Conservation (phyloP, 2,888 invertebrate genomes). For the Invenusta paracnida region DNA sequence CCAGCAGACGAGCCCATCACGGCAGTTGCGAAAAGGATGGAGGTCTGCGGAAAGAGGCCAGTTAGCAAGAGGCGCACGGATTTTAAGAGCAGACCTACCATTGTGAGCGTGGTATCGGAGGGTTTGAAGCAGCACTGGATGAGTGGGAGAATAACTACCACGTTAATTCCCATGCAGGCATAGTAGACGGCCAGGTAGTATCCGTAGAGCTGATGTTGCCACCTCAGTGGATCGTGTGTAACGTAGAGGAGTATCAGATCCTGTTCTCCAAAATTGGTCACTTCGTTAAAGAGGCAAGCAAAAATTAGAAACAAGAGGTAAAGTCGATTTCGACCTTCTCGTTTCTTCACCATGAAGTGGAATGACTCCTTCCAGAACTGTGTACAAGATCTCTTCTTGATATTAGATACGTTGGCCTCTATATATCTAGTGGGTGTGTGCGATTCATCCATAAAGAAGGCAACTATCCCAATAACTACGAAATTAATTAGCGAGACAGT, state of each 20-base stretch:
- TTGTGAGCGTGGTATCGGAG: slow-evolving; percentile 52
- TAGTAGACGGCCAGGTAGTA: slow-evolving; percentile 58
- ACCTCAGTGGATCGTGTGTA: slow-evolving; percentile 53
- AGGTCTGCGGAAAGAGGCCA: slow-evolving; percentile 50
- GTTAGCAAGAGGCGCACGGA: slow-evolving; percentile 50
- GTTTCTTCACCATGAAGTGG: neutral
- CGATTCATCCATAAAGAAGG: slow-evolving; percentile 34
- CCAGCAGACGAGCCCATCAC: slow-evolving; percentile 51
- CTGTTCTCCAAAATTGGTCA: slow-evolving; percentile 57
- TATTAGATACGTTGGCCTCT: neutral
- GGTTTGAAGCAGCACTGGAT: slow-evolving; percentile 50
- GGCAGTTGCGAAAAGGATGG: slow-evolving; percentile 56
- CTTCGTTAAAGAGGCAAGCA: slow-evolving; percentile 51
- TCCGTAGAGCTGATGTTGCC: slow-evolving; percentile 55
- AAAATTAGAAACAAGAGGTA: slow-evolving; percentile 50
- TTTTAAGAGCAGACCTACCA: slow-evolving; percentile 55
- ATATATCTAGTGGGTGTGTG: neutral
- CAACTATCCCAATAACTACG: slow-evolving; percentile 31
- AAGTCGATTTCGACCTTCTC: slow-evolving; percentile 30
- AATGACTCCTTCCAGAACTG: slow-evolving; percentile 34
- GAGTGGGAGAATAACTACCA: slow-evolving; percentile 55
- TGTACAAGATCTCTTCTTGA: neutral
- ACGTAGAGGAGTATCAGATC: slow-evolving; percentile 57
- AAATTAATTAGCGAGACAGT: slow-evolving; percentile 6
- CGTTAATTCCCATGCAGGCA: slow-evolving; percentile 55